Evolutionary conservation across 2,113 vertebrate species (phyloP).

Genomic region (Pterocles burchelli): DNA sequence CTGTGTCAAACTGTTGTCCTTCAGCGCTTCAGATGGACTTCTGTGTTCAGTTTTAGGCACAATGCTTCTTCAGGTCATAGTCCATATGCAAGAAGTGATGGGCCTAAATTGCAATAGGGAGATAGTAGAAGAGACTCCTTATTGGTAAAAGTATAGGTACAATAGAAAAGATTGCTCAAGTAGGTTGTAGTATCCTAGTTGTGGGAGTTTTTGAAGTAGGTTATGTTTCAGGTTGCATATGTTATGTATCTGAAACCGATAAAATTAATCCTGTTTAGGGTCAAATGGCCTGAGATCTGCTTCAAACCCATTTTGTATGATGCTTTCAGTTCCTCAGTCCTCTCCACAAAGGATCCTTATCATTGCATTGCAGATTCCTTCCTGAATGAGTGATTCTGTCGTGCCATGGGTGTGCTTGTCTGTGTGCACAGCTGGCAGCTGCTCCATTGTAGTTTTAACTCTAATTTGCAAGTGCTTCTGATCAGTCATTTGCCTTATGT

Average conservation of each 20-base stretch:
- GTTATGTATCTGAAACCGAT: not conserved
- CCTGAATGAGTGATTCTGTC: not conserved
- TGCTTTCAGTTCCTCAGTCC: not conserved
- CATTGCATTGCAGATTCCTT: not conserved
- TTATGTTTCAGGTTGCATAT: not conserved
- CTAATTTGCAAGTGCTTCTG: not conserved
- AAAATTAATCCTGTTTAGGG: not conserved
- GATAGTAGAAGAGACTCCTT: not conserved
- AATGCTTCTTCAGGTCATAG: not conserved
- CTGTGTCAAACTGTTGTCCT: not conserved
- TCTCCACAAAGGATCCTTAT: not conserved
- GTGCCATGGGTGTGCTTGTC: not conserved
- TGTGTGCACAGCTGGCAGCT: not conserved
- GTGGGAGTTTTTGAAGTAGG: not conserved
- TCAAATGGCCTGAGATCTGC: not conserved
- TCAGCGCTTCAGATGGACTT: not conserved
- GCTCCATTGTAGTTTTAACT: not conserved
- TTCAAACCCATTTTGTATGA: not conserved
- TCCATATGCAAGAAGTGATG: not conserved
- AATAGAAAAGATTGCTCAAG: not conserved
- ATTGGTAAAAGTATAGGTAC: not conserved
- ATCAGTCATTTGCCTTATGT: not conserved
- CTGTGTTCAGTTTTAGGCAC: not conserved
- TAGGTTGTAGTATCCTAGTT: not conserved
- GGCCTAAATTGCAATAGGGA: not conserved